These are phyloP conservation scores for Megalops cyprinoides DNA, from an alignment of 2,797 vertebrate genomes.

Conservation along the genomic window DNA sequence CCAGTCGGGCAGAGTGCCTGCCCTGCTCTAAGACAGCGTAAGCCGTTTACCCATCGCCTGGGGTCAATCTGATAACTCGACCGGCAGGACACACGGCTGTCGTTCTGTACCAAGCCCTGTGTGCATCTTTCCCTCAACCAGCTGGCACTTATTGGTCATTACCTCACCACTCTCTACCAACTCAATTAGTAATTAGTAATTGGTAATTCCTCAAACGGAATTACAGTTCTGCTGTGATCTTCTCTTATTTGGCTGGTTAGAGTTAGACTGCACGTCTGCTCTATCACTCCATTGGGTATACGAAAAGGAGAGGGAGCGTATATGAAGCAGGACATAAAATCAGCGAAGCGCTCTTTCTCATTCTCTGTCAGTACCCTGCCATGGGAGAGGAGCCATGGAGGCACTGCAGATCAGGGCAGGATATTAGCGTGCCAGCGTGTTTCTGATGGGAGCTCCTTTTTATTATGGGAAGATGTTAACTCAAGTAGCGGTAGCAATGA, in stretches of 20 bases:
- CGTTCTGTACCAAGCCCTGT: conserved; percentile 65
- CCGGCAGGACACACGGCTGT: conserved; percentile 64
- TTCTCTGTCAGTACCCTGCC: conserved; percentile 38
- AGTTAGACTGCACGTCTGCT: conserved; percentile 55
- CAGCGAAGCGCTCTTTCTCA: conserved; percentile 31
- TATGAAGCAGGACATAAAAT: conserved; percentile 53
- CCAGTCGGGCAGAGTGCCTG: conserved; percentile 49
- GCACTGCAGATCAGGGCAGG: conserved; percentile 11
- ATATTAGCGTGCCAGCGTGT: conserved; percentile 20
- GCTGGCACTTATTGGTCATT: conserved; percentile 62
- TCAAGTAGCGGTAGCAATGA: neutral
- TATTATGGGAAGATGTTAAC: neutral
- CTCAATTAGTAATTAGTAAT: conserved; percentile 66
- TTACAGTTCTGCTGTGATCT: conserved; percentile 59
- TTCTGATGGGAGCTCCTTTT: conserved; percentile 24
- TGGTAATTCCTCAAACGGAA: conserved; percentile 63
- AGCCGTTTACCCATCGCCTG: conserved; percentile 69
- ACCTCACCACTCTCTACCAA: conserved; percentile 65
- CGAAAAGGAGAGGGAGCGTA: conserved; percentile 53
- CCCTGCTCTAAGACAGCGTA: conserved; percentile 62
- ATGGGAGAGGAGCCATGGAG: conserved; percentile 35
- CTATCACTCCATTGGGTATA: conserved; percentile 45
- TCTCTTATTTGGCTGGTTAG: conserved; percentile 56
- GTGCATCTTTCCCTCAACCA: conserved; percentile 63
- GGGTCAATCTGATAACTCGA: conserved; percentile 73